Conservation (phyloP, 30 jellyfish, hydroid and myxozoan genomes). For the Mastigias papua region DNA sequence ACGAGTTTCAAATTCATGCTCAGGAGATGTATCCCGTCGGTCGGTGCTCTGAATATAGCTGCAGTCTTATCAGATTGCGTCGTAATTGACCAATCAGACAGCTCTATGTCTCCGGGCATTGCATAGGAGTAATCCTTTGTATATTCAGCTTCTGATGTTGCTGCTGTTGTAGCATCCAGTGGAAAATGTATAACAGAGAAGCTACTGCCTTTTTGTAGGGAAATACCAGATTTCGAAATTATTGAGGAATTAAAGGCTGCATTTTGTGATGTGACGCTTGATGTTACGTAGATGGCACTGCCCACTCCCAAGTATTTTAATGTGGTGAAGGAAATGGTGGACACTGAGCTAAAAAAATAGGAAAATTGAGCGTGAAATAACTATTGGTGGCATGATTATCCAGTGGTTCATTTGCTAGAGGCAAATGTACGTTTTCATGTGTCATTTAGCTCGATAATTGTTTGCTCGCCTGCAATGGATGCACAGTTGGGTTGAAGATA, state of each 20-base stretch:
- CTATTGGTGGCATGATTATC: no score
- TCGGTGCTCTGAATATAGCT: constrained; percentile 40
- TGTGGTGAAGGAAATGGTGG: constrained; percentile 49
- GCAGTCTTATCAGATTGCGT: constrained; percentile 23
- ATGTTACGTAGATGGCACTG: constrained; percentile 27
- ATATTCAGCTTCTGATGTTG: constrained; percentile 43
- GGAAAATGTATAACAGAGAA: constrained; percentile 63
- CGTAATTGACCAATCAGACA: constrained; percentile 52
- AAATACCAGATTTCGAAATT: constrained; percentile 17
- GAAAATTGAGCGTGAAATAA: neutral
- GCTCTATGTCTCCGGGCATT: constrained; percentile 22
- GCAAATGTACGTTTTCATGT: no score
- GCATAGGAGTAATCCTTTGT: constrained; percentile 18
- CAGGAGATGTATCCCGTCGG: constrained; percentile 48
- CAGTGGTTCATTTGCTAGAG: no score
- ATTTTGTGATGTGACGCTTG: constrained; percentile 14
- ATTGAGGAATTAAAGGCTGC: constrained; percentile 15
- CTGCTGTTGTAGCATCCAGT: constrained; percentile 19
- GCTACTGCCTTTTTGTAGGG: constrained; percentile 67
- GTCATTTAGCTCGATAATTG: no score
- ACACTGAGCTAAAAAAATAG: constrained; percentile 26
- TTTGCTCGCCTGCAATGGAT: no score
- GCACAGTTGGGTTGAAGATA: no score
- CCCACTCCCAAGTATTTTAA: constrained; percentile 58
- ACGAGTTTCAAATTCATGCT: constrained; percentile 58